A percentile compares a stretch with the other conserved stretches of the same genome.
Evolutionary conservation across 2,113 vertebrate genomes (phyloP).

Genomic region (Scopus umbretta): DNA sequence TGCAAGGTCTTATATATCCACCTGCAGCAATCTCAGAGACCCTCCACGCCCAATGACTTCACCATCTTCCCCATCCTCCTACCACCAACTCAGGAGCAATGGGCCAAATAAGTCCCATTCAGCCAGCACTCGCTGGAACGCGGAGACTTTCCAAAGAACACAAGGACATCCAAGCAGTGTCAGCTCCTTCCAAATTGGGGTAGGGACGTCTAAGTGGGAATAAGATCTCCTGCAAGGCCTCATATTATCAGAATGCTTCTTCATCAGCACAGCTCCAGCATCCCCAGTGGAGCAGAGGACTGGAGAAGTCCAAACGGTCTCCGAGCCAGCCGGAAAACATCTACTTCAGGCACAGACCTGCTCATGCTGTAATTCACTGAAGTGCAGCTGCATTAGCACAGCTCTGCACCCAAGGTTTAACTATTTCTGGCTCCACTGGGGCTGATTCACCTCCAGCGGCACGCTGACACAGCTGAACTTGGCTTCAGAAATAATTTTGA

Average conservation of each 20-base stretch:
- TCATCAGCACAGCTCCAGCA: not conserved
- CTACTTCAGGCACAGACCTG: not conserved
- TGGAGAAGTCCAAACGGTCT: not conserved
- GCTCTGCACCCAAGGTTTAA: not conserved
- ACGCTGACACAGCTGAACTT: not conserved
- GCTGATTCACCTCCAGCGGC: not conserved
- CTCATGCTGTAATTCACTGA: not conserved
- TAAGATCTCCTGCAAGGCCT: not conserved
- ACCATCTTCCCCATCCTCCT: not conserved
- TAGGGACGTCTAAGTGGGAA: not conserved
- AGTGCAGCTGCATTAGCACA: not conserved
- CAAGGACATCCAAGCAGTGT: not conserved
- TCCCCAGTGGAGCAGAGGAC: not conserved
- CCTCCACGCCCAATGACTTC: not conserved
- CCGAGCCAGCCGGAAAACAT: not conserved
- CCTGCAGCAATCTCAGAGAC: not conserved
- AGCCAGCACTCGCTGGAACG: not conserved
- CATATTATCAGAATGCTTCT: not conserved
- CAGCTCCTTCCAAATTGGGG: not conserved
- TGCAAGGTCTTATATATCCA: not conserved
- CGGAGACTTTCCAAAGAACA: not conserved
- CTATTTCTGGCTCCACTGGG: not conserved
- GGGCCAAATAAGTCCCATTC: not conserved
- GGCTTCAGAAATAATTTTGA: not conserved
- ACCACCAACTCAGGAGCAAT: fast-evolving